phyloP scores from a whole-genome alignment of 2,888 invertebrate genomes.

The Callyntrura guangdongensis region DNA sequence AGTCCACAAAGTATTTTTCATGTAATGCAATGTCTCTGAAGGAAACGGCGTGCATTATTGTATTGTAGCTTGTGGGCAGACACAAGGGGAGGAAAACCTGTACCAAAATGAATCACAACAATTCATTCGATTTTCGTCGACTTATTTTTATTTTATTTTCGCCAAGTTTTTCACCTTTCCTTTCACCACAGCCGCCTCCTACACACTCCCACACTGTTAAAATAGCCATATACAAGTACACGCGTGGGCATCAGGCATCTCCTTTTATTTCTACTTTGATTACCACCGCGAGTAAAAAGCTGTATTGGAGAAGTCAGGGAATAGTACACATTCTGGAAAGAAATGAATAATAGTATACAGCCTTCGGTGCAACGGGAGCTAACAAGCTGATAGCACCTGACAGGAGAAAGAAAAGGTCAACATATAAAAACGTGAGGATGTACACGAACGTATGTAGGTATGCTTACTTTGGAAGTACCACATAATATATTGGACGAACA shows the following conservation, averaged over 20 bases:
- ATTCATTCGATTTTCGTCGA: constrained; percentile 33
- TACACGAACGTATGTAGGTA: background rate
- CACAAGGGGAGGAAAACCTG: too few relatives aligned
- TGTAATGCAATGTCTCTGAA: too few relatives aligned
- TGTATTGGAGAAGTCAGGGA: background rate
- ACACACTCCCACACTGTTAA: background rate
- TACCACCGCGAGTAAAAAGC: constrained; percentile 48
- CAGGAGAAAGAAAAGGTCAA: constrained; percentile 40
- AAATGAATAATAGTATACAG: background rate
- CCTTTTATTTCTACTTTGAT: constrained; percentile 22
- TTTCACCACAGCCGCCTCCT: background rate
- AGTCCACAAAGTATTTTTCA: too few relatives aligned
- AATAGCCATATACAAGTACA: background rate
- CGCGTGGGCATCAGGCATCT: background rate
- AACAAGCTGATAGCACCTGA: constrained; percentile 1
- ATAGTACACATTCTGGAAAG: background rate
- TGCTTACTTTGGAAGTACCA: background rate
- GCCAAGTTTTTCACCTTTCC: constrained; percentile 53
- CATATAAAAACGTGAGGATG: constrained; percentile 20
- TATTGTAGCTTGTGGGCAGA: too few relatives aligned
- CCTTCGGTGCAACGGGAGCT: background rate
- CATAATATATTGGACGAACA: too few relatives aligned
- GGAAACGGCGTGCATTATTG: too few relatives aligned
- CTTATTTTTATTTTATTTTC: constrained; percentile 12
- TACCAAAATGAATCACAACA: constrained; percentile 49